phyloP scores from a whole-genome alignment of 2,888 invertebrate genomes.

The Ophonus ardosiacus region DNA sequence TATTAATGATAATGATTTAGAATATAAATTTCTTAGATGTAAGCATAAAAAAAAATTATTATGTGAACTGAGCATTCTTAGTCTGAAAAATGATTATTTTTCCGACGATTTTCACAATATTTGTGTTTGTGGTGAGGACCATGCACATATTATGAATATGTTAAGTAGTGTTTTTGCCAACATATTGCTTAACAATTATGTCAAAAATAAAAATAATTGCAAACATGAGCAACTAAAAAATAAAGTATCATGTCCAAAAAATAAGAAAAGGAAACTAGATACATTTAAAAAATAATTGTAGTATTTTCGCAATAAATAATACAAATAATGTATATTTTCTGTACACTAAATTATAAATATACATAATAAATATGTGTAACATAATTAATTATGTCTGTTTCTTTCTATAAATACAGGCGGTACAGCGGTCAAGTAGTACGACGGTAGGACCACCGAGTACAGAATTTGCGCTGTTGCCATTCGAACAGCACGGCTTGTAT shows the following conservation, averaged over 20 bases:
- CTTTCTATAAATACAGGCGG: neutral
- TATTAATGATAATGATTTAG: constrained; percentile 5
- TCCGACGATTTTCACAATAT: neutral
- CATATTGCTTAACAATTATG: constrained; percentile 40
- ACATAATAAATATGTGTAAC: constrained; percentile 17
- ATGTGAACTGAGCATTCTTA: constrained; percentile 1
- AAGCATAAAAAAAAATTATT: neutral
- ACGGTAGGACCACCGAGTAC: constrained; percentile 11
- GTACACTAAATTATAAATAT: neutral
- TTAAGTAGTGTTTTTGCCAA: constrained; percentile 36
- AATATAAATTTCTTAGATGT: constrained; percentile 19
- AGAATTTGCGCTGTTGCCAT: constrained; percentile 3
- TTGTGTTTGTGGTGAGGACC: constrained; percentile 2
- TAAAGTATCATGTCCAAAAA: neutral
- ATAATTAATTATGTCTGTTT: neutral
- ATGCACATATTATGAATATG: constrained; percentile 21
- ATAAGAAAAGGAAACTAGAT: constrained; percentile 35
- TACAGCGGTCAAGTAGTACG: neutral
- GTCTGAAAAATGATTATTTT: neutral
- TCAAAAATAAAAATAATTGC: constrained; percentile 43
- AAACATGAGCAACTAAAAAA: constrained; percentile 7
- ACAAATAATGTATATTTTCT: neutral
- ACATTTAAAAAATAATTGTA: constrained; percentile 19
- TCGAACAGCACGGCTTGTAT: neutral
- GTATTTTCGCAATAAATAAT: neutral